phyloP scores from a whole-genome alignment of 1,140 invertebrate species.

The Cherax quadricarinatus region DNA sequence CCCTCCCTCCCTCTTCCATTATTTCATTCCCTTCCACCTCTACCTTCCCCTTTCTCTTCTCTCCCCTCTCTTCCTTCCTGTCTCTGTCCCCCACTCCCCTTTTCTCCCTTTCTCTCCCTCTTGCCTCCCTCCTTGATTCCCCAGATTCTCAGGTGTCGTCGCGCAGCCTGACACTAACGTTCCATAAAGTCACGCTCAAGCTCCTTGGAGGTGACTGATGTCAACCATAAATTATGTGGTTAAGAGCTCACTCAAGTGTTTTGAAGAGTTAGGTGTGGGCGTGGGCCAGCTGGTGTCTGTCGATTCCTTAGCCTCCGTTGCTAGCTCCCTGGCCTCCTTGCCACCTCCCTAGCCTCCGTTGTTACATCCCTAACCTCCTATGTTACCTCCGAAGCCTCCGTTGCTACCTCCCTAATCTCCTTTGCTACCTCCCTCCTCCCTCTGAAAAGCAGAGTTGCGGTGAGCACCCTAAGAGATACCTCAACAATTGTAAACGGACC shows the following conservation, averaged over 20 bases:
- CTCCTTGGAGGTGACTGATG: conserved; percentile 21
- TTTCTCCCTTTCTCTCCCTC: too few relatives aligned
- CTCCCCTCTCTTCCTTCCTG: neutral
- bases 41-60: neutral
- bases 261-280: neutral
- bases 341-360: too few relatives aligned
- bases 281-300: neutral
- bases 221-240: conserved; percentile 18
- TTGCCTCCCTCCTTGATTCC: neutral
- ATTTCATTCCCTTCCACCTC: too few relatives aligned
- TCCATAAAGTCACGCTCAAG: neutral
- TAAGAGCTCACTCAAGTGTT: conserved; percentile 16
- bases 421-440: neutral
- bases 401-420: neutral
- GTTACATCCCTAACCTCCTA: neutral
- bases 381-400: neutral
- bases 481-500: too few relatives aligned
- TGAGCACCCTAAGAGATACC: too few relatives aligned
- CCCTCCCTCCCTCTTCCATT: neutral
- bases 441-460: too few relatives aligned
- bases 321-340: too few relatives aligned
- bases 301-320: too few relatives aligned
- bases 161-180: neutral
- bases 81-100: neutral
- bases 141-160: neutral